Evolutionary conservation across 2,113 vertebrate genomes (phyloP), one percentile per base, ranked within the genome.

Genomic region (Helogale parvula): DNA sequence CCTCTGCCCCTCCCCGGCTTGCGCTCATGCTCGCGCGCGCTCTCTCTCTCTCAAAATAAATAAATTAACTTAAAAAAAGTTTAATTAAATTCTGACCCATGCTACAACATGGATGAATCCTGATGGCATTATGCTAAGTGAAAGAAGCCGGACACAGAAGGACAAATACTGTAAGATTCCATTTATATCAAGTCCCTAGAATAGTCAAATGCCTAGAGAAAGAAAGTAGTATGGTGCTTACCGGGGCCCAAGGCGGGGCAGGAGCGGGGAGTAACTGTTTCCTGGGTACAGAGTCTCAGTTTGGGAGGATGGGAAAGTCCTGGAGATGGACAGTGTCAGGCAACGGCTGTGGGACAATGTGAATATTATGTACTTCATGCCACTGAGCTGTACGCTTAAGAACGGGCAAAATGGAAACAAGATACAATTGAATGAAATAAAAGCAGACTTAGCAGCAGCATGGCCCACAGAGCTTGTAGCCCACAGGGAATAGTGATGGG

Each of bases 121-220:
- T n/a, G 72, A 93, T 50, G 35, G 85, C 31, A 35, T 80, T 35
- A 92, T 72, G 21, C 47, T 89, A 71, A 68, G 27, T 84, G 35
- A 94, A 89, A n/a, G n/a, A 71, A 94, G 35, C 65, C 88, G 90
- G 91, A 80, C 38, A 84, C n/a, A 60, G 68, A 92, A 93, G 54
- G 74, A 60, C 31, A 92, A 79, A 92, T 54, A 74, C 27, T 69
- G 8, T 25, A 65, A 69, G 27, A 79, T 60, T 94, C 52, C n/a
- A 74, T 38, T 68, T 38, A 38, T 9, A 41, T 57, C 38, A 90
- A n/a, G 81, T 60, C 87, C n/a, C 10, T 27, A 72, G 38, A 83
- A 4, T 19, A 74, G 66, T 72, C 19, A 97, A 90, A 96, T 93
- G 71, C 76, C 68, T 27, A 82, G 76, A 74, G 13, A 87, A 6